Evolutionary conservation across 2,888 invertebrate species (phyloP), one percentile per base, ranked within the genome.

Genomic region (Tipula confusa): DNA sequence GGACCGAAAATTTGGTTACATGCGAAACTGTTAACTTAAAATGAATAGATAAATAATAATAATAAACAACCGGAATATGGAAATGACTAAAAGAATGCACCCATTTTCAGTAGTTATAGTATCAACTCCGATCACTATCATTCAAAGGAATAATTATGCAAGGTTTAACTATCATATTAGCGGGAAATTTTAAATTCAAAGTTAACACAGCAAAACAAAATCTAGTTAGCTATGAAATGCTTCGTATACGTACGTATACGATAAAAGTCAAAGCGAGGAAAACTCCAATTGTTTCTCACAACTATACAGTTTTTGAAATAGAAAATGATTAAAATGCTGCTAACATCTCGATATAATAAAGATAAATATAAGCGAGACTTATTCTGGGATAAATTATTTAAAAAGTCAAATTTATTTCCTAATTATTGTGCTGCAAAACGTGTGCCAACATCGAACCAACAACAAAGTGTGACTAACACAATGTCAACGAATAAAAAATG

Each of bases 401-500:
- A 80, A 80, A 80, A 29, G n/a, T 80, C 80, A 13, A 29, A 29
- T 80, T 80, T 80, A 29, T 80, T 80, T 80, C 80, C 80, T 29
- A 80, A 80, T 15, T 80, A 29, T 24, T 29, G 29, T 5, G 31
- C 29, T 0, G 29, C 31, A 5, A 80, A 80, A 29, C 29, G 31
- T 13, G 15, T 6, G 6, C 29, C 29, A 29, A 29, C 80, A 29
- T 64, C 64, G 2, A 64, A 64, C 11, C 64, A 24, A 64, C 64
- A 64, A 2, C 64, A 64, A 64, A 64, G 9, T 64, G 24, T 1
- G 9, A 3, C 9, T 9, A 64, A 64, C 24, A 29, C 5, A 2
- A 80, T 80, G 1, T 85, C 84, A 31, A 83, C 15, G 7, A 86
- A 86, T 36, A 80, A 83, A 13, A 86, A 86, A 84, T 81, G 81